phyloP scores from a whole-genome alignment of 2,797 vertebrate genomes.

The Cyprinodon diabolis region DNA sequence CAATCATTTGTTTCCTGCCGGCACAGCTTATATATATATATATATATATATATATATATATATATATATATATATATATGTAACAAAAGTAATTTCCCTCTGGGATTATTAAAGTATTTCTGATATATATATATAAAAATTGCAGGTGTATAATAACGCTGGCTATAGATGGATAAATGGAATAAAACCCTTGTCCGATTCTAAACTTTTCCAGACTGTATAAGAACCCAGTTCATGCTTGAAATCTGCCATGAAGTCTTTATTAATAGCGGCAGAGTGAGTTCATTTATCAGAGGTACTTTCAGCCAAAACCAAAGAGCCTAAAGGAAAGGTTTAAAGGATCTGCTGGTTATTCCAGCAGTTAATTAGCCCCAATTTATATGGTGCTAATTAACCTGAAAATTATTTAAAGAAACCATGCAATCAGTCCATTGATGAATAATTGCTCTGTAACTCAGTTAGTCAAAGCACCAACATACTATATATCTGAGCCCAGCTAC shows the following conservation, averaged over 20 bases:
- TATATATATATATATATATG: no score
- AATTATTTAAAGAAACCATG: constrained; percentile 32
- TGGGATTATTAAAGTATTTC: no score
- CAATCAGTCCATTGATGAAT: constrained; percentile 68
- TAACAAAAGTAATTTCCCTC: no score
- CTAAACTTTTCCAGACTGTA: neutral
- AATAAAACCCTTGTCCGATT: neutral
- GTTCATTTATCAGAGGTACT: constrained; percentile 45
- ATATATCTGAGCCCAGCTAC: constrained; percentile 38
- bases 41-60: no score
- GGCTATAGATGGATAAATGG: no score
- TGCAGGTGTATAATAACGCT: no score
- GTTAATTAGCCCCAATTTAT: constrained; percentile 74
- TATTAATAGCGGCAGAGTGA: constrained; percentile 48
- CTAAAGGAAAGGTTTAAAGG: constrained; percentile 37
- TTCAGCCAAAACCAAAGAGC: constrained; percentile 42
- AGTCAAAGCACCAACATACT: constrained; percentile 57
- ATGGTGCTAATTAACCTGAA: constrained; percentile 73
- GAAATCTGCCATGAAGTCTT: constrained; percentile 35
- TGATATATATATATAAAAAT: no score
- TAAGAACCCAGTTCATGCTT: neutral
- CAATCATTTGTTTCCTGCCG: constrained; percentile 17
- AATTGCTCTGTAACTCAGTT: constrained; percentile 71
- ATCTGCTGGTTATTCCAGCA: constrained; percentile 52
- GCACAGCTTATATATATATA: constrained; percentile 6